phyloP scores from a whole-genome alignment of 2,113 vertebrate species.

The Aegypius monachus region DNA sequence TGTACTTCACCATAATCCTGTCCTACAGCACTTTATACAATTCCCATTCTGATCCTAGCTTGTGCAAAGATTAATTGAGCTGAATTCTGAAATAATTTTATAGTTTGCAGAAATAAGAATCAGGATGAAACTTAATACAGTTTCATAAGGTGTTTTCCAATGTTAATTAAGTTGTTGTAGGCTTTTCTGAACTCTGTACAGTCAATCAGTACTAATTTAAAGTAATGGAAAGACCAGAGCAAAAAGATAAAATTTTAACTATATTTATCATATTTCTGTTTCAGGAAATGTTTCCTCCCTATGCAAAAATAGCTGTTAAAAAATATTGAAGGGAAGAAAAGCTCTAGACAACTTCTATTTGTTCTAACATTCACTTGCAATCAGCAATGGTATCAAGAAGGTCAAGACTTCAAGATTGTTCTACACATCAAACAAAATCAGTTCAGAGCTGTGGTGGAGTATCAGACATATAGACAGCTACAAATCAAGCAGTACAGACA shows the following conservation, averaged over 20 bases:
- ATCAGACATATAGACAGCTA: conserved; percentile 53
- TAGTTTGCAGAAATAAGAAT: neutral
- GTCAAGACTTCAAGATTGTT: conserved; percentile 62
- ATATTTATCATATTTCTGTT: neutral
- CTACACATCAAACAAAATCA: conserved; percentile 70
- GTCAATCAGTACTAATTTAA: neutral
- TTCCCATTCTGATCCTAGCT: neutral
- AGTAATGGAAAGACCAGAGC: neutral
- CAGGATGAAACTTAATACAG: neutral
- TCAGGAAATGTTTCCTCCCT: conserved; percentile 3
- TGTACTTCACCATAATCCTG: neutral
- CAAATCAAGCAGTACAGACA: conserved; percentile 67
- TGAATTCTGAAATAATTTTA: neutral
- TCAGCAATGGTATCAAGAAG: conserved; percentile 49
- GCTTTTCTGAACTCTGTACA: neutral
- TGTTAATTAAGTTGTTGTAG: neutral
- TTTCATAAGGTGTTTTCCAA: neutral
- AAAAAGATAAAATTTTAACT: neutral
- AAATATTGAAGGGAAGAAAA: conserved; percentile 19
- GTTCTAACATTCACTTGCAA: conserved; percentile 19
- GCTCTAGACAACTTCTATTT: conserved; percentile 22
- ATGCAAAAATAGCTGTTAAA: conserved; percentile 25
- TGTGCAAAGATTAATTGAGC: neutral
- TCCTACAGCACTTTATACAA: neutral
- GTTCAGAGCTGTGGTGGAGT: conserved; percentile 62